Conservation (phyloP, 1,140 invertebrate species). For the Panulirus ornatus region DNA sequence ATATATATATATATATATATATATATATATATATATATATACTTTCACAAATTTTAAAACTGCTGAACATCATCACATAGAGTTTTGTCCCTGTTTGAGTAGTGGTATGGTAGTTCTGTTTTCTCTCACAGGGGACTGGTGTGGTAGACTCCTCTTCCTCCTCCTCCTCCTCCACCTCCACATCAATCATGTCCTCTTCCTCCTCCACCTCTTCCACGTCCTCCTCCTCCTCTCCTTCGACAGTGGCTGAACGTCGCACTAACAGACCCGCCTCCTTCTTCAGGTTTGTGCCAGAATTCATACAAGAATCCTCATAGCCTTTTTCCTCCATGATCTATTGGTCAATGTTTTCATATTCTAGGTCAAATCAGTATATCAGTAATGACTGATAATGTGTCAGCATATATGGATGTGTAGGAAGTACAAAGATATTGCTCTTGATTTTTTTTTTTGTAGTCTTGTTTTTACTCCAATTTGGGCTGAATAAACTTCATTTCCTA, state of each 20-base stretch:
- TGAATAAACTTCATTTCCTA: too few relatives aligned
- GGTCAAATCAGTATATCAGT: not conserved
- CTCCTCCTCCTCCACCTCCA: conserved; percentile 47
- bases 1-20: too few relatives aligned
- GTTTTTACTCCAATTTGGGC: not conserved
- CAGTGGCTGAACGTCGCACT: conserved; percentile 54
- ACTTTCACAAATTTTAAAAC: not conserved
- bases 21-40: too few relatives aligned
- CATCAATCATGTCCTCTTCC: conserved; percentile 41
- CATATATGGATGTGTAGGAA: not conserved
- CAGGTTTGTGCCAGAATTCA: conserved; percentile 47
- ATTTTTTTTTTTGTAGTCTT: not conserved
- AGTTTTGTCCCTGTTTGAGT: not conserved
- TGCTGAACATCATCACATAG: not conserved
- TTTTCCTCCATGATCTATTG: not conserved
- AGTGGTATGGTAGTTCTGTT: conserved; percentile 42
- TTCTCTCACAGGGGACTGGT: conserved; percentile 55
- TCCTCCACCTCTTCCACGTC: conserved; percentile 48
- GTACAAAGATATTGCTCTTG: not conserved
- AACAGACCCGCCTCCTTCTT: conserved; percentile 60
- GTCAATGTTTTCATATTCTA: not conserved
- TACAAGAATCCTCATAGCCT: not conserved
- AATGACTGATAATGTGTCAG: not conserved
- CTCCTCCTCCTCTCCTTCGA: conserved; percentile 61
- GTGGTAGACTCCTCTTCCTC: conserved; percentile 55